phyloP scores from a whole-genome alignment of 92 coral and sea anemone species.

The Galaxea fascicularis region DNA sequence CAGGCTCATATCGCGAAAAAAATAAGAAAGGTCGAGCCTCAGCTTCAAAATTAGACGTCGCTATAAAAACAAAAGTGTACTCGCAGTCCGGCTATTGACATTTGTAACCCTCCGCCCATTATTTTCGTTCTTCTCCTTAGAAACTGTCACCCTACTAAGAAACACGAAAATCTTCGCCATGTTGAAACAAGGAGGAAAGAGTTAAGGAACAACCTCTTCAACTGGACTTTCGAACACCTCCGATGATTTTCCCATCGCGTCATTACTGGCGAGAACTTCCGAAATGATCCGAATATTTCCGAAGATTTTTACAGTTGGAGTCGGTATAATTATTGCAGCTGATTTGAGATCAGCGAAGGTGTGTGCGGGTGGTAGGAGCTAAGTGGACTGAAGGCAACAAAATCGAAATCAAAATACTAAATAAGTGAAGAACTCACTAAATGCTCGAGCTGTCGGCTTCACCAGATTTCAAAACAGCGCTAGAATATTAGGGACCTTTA shows the following conservation, averaged over 20 bases:
- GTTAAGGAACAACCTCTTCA: background rate
- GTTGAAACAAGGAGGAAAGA: conserved; percentile 84
- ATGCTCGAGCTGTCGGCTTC: too few species aligned
- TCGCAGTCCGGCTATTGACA: too few species aligned
- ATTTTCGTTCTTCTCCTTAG: conserved; percentile 47
- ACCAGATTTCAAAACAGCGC: too few species aligned
- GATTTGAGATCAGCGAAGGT: background rate
- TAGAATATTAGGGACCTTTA: too few species aligned
- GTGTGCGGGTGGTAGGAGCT: background rate
- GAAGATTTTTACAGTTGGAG: background rate
- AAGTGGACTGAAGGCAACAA: background rate
- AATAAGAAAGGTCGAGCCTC: too few species aligned
- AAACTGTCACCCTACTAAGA: conserved; percentile 76
- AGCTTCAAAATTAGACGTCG: too few species aligned
- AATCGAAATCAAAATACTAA: too few species aligned
- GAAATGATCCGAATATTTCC: background rate
- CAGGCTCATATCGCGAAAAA: too few species aligned
- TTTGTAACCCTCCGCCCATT: background rate
- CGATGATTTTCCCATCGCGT: background rate
- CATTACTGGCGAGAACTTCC: background rate
- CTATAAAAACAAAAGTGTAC: too few species aligned
- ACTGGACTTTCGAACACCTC: too few species aligned
- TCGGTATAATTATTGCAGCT: background rate
- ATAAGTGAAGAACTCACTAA: too few species aligned
- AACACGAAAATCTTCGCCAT: conserved; percentile 88